Evolutionary conservation across 2,888 invertebrate species (phyloP).

Genomic region (Loripinus fragilis): DNA sequence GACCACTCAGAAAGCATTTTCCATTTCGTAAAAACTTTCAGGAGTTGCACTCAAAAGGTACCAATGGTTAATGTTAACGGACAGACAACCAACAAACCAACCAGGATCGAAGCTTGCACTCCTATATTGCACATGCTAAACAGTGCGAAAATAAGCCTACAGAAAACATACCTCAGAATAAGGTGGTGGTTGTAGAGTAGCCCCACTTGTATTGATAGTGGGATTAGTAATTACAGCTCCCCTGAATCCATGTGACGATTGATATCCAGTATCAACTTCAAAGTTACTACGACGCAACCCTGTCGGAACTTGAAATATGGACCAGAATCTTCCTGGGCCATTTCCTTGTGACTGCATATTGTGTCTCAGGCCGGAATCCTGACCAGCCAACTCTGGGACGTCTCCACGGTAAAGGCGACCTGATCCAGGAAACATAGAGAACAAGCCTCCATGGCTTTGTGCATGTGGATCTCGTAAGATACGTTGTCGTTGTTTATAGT

Average conservation of each 20-base stretch:
- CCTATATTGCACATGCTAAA: no score
- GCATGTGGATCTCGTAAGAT: conserved; percentile 47
- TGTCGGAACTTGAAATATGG: conserved; percentile 36
- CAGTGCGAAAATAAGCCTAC: no score
- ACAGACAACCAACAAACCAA: no score
- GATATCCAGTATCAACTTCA: conserved; percentile 38
- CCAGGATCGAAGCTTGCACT: no score
- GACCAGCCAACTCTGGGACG: background rate
- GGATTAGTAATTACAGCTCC: background rate
- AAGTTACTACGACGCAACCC: background rate
- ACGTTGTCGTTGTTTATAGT: conserved; percentile 78
- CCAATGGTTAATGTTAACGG: no score
- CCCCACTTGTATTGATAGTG: conserved; percentile 29
- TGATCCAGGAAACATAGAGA: conserved; percentile 27
- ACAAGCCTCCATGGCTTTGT: conserved; percentile 39
- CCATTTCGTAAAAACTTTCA: no score
- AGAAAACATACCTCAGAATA: conserved; percentile 66
- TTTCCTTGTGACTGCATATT: conserved; percentile 44
- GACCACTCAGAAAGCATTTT: no score
- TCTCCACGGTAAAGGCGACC: background rate
- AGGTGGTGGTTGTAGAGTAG: conserved; percentile 65
- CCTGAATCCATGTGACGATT: conserved; percentile 27
- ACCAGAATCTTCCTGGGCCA: conserved; percentile 30
- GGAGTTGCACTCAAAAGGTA: no score
- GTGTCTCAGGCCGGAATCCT: conserved; percentile 19